These are phyloP conservation scores for Ceratosolen fusciceps DNA, from an alignment of 1,140 invertebrate species.

Conservation along the genomic window DNA sequence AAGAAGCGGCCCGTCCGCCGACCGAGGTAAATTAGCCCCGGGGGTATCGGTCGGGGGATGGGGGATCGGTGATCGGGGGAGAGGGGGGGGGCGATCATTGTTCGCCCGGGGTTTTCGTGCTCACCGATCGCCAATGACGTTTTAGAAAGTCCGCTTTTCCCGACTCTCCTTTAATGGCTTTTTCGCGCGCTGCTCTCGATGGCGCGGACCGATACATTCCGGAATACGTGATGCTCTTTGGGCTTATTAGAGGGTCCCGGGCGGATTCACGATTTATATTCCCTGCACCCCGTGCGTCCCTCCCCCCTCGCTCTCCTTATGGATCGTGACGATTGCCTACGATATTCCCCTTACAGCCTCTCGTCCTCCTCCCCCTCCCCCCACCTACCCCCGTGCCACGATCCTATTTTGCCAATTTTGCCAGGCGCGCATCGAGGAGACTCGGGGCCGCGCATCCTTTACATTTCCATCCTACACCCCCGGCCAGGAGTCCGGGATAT, in stretches of 20 bases:
- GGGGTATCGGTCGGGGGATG: neutral
- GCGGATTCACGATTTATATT: constrained; percentile 39
- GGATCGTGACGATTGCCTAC: constrained; percentile 40
- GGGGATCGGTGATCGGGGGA: neutral
- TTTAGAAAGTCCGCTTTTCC: constrained; percentile 40
- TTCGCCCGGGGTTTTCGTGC: constrained; percentile 1
- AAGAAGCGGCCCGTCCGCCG: no score
- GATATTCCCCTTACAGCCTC: no score
- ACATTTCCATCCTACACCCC: no score
- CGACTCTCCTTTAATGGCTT: neutral
- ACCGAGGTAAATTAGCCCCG: neutral
- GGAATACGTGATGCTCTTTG: constrained; percentile 32
- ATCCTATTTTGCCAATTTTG: no score
- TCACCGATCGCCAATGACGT: constrained; percentile 8
- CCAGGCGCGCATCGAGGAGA: no score
- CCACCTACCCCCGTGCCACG: no score
- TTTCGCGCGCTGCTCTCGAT: constrained; percentile 27
- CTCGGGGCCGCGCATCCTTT: no score
- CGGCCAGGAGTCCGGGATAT: neutral
- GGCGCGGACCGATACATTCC: constrained; percentile 16
- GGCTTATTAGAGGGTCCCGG: constrained; percentile 28
- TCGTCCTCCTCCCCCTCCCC: no score
- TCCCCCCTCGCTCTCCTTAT: neutral
- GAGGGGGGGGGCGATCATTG: neutral
- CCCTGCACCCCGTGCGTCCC: neutral